Base-by-base conservation (phyloP, 2,888 invertebrate species). In the Dimorphilus gyrociliatus region DNA sequence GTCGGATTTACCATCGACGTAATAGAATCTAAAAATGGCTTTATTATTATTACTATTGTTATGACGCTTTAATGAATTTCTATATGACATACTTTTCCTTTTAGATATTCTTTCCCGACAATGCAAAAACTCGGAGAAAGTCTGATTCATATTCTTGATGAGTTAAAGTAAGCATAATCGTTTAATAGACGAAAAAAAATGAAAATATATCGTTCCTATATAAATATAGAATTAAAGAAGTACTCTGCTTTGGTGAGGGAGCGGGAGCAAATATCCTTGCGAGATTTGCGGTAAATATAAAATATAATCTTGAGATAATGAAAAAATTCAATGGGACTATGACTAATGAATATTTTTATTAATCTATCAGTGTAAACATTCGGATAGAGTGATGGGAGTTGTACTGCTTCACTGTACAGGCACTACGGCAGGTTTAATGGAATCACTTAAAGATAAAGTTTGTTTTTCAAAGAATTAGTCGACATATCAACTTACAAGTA, bases 211-310 rank as follows among this genome's bases (percentile, higher is more conserved):
- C n/a, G n/a, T n/a, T n/a, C n/a, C 21, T 7, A 14, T 10, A 38
- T 16, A 14, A 8, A 48, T 52, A 30, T 47, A 65, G 66, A 57
- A 74, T 84, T 16, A 76, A 76, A 47, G 76, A 81, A 54, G 80
- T 80, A 8, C 76, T 84, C 30, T 79, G 81, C 1, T 64, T 84
- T 28, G 84, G 82, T 2, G 84, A 82, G 54, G 84, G 84, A 2
- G 82, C 81, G 2, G 82, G 82, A 1, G 82, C 82, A 36, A 82
- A 84, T 63, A 75, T 81, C 29, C 65, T 81, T 32, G 79, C 81
- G 3, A 71, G 84, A 38, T 82, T 81, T 55, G 82, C 81, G 27
- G 67, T 68, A 47, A 53, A 41, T 43, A n/a, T n/a, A 21, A n/a
- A 10, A n/a, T n/a, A 21, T 10, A 21, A 21, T n/a, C 21, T n/a